A percentile compares a stretch with the other conserved stretches of the same genome.
Evolutionary conservation across 1,140 invertebrate species (phyloP).

Genomic region (Philopotamus ludificatus): DNA sequence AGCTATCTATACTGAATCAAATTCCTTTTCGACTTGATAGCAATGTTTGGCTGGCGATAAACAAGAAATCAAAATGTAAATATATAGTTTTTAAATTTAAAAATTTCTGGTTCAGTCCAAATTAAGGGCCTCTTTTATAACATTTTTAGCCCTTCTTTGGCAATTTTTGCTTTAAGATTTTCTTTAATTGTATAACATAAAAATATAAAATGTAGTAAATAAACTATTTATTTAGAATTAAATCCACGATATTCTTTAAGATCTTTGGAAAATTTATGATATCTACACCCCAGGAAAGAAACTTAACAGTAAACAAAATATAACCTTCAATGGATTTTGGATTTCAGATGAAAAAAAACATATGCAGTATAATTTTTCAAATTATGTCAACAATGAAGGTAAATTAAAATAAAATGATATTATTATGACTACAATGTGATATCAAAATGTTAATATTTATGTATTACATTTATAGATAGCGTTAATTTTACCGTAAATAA

Average conservation of each 20-base stretch:
- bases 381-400: neutral
- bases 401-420: neutral
- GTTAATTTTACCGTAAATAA: neutral
- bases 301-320: slow-evolving; percentile 21
- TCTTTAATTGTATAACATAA: no score
- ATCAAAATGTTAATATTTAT: slow-evolving; percentile 5
- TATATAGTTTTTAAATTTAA: neutral
- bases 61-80: slow-evolving; percentile 6
- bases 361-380: no score
- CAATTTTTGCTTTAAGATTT: no score
- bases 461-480: neutral
- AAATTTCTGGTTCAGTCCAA: neutral
- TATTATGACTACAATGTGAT: neutral
- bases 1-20: neutral
- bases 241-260: slow-evolving; percentile 18
- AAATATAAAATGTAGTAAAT: no score
- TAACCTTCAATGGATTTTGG: slow-evolving; percentile 30
- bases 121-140: no score
- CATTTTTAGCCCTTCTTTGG: no score
- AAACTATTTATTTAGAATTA: neutral
- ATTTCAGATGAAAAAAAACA: no score
- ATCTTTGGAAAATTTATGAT: slow-evolving; percentile 32
- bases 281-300: slow-evolving; percentile 32
- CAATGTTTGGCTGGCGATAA: slow-evolving; percentile 17
- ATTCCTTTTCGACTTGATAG: slow-evolving; percentile 21